A percentile compares a stretch with the other conserved stretches of the same genome.
These are phyloP conservation scores for Ficedula albicollis DNA, from an alignment of 2,797 vertebrate genomes.

Conservation along the genomic window DNA sequence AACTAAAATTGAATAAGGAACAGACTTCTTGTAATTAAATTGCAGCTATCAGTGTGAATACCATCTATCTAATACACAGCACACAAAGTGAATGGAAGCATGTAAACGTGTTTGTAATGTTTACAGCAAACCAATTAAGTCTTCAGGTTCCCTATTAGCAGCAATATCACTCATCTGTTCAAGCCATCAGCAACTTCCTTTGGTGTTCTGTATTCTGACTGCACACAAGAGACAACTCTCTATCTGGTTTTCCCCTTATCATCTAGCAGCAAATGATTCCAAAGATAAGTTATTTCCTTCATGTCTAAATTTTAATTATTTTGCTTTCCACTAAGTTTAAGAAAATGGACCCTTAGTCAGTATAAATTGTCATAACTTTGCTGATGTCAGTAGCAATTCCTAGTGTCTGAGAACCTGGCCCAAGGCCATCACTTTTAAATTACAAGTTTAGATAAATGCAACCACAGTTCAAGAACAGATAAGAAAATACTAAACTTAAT, in stretches of 20 bases:
- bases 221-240: neutral
- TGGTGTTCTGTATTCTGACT: neutral
- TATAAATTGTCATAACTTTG: neutral
- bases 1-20: conserved; percentile 55
- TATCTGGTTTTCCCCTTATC: neutral
- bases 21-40: conserved; percentile 64
- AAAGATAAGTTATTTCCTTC: neutral
- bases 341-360: neutral
- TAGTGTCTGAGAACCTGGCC: neutral
- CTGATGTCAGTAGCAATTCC: neutral
- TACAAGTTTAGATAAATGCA: neutral
- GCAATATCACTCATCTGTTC: conserved; percentile 28
- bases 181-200: conserved; percentile 27
- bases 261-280: neutral
- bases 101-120: conserved; percentile 44
- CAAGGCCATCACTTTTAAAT: neutral
- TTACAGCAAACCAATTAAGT: conserved; percentile 67
- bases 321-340: neutral
- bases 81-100: conserved; percentile 50
- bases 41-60: conserved; percentile 57
- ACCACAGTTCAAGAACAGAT: neutral
- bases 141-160: conserved; percentile 51
- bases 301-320: conserved; percentile 13
- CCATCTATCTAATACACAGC: conserved; percentile 46
- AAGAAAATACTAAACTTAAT: neutral